A percentile compares a stretch with the other conserved stretches of the same genome.
Conservation (phyloP, 1,140 invertebrate genomes). For the Alviniconcha marisindica region DNA sequence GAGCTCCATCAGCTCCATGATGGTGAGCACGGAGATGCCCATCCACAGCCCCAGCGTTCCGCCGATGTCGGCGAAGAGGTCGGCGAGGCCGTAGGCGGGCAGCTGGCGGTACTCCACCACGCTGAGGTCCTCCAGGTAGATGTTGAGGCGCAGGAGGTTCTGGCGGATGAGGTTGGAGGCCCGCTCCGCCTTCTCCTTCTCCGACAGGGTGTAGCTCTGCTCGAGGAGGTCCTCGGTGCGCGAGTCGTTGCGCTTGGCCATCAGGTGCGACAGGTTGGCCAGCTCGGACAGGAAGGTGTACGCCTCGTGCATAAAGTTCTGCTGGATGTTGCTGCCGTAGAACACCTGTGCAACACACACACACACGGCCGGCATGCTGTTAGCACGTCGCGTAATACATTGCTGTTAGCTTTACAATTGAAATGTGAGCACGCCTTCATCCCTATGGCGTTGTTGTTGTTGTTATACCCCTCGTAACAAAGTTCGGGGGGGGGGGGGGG, state of each 20-base stretch:
- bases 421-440: no score
- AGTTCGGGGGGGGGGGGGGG: no score
- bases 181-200: slow-evolving; percentile 56
- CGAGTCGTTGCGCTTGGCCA: slow-evolving; percentile 47
- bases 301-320: slow-evolving; percentile 63
- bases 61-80: slow-evolving; percentile 72
- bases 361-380: no score
- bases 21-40: slow-evolving; percentile 72
- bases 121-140: slow-evolving; percentile 70
- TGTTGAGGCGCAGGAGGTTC: slow-evolving; percentile 69
- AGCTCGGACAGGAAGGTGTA: slow-evolving; percentile 53
- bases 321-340: slow-evolving; percentile 50
- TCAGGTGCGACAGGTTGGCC: slow-evolving; percentile 42
- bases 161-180: slow-evolving; percentile 68
- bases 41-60: slow-evolving; percentile 73
- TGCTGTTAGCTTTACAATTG: no score
- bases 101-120: slow-evolving; percentile 70
- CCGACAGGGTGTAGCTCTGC: slow-evolving; percentile 43
- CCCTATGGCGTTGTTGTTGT: no score
- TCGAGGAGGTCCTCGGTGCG: slow-evolving; percentile 45
- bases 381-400: no score
- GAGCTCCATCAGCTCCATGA: slow-evolving; percentile 71
- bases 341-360: slow-evolving; percentile 41
- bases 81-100: slow-evolving; percentile 68
- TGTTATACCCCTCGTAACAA: no score